Conservation (phyloP, 2,888 invertebrate species). For the Pseudococcus viburni region DNA sequence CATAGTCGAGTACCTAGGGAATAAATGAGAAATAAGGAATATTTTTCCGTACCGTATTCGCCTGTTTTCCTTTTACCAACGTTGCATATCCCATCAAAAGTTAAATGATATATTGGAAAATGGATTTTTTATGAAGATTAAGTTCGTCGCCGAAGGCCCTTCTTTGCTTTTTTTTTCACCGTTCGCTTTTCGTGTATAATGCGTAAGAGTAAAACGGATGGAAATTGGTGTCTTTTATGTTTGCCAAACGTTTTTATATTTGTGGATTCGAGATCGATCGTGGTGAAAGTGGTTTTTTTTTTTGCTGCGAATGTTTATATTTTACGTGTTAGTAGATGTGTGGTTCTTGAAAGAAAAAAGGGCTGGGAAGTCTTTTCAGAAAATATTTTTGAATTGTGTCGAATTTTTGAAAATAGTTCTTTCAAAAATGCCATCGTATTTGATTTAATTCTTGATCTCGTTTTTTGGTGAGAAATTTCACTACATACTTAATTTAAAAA, state of each 20-base stretch:
- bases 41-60: slow-evolving; percentile 16
- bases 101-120: slow-evolving; percentile 57
- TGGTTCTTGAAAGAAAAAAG: too few species aligned
- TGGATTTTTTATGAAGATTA: slow-evolving; percentile 57
- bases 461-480: too few species aligned
- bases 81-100: slow-evolving; percentile 49
- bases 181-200: not conserved
- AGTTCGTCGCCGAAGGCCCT: slow-evolving; percentile 1
- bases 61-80: not conserved
- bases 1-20: slow-evolving; percentile 36
- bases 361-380: too few species aligned
- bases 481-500: too few species aligned
- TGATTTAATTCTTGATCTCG: too few species aligned
- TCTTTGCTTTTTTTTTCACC: not conserved
- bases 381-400: too few species aligned
- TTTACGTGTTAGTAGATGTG: too few species aligned
- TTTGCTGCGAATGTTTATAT: too few species aligned
- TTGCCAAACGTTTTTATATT: not conserved
- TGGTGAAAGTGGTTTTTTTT: not conserved
- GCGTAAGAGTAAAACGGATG: not conserved
- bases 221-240: not conserved
- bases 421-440: too few species aligned
- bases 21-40: slow-evolving; percentile 47
- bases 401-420: too few species aligned
- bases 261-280: not conserved